Evolutionary conservation across 2,888 invertebrate species (phyloP).

Genomic region (Oasisia sp.): DNA sequence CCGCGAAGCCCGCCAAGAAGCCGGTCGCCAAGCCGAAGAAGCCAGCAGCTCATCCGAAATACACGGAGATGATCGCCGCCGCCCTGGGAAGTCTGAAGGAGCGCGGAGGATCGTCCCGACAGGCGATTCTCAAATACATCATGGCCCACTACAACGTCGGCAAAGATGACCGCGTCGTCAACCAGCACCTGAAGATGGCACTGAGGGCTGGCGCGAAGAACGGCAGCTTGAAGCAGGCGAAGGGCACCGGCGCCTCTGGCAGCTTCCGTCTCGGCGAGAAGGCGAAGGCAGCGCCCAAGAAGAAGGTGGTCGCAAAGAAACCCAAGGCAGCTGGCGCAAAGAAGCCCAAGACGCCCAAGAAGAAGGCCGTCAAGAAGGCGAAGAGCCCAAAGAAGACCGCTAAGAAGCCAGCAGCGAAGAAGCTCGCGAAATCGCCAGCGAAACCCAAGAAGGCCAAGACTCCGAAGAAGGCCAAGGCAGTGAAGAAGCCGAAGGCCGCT

Average conservation of each 20-base stretch:
- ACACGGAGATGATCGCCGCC: slow-evolving; percentile 65
- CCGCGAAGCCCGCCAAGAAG: slow-evolving; percentile 42
- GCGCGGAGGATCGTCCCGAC: slow-evolving; percentile 66
- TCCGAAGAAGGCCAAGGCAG: neutral
- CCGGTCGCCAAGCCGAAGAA: slow-evolving; percentile 52
- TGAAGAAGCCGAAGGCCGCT: neutral
- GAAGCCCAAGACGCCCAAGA: slow-evolving; percentile 32
- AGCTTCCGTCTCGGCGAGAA: slow-evolving; percentile 47
- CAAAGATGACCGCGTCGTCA: slow-evolving; percentile 55
- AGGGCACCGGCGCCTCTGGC: slow-evolving; percentile 45
- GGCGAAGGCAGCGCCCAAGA: slow-evolving; percentile 51
- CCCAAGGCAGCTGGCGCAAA: slow-evolving; percentile 34
- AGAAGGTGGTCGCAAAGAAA: slow-evolving; percentile 35
- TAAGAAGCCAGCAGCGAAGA: slow-evolving; percentile 33
- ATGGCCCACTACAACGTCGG: slow-evolving; percentile 65
- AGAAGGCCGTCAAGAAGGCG: slow-evolving; percentile 35
- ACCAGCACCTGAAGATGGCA: slow-evolving; percentile 64
- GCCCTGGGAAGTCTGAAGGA: slow-evolving; percentile 65
- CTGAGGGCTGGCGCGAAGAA: slow-evolving; percentile 63
- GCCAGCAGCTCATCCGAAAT: slow-evolving; percentile 61
- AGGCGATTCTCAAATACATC: slow-evolving; percentile 67
- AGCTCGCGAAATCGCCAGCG: slow-evolving; percentile 8
- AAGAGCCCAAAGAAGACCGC: slow-evolving; percentile 21
- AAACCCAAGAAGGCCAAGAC: neutral
- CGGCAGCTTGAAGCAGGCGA: slow-evolving; percentile 62